A percentile compares a stretch with the other conserved stretches of the same genome.
phyloP scores from a whole-genome alignment of 35 echinoderm and acorn worm species.

The Eucidaris tribuloides region DNA sequence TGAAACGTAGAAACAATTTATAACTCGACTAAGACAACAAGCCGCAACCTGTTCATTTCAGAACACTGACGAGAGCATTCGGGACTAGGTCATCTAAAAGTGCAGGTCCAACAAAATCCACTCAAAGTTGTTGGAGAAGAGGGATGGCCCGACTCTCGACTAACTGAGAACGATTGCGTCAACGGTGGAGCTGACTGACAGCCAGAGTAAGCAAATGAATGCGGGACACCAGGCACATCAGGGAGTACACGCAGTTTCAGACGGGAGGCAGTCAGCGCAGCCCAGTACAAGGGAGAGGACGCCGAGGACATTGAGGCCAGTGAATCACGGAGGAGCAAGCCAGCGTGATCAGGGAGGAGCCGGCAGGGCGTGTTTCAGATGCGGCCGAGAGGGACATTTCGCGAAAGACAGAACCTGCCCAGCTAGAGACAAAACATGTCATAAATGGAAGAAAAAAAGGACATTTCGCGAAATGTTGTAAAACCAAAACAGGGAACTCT shows the following conservation, averaged over 20 bases:
- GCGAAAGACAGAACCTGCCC: slow-evolving; percentile 54
- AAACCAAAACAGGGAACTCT: not conserved
- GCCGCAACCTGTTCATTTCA: slow-evolving; percentile 14
- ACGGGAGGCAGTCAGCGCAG: not conserved
- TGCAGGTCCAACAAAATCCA: slow-evolving; percentile 49
- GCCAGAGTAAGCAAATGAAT: slow-evolving; percentile 38
- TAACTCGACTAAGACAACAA: slow-evolving; percentile 27
- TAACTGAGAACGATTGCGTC: slow-evolving; percentile 29
- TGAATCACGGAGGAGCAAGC: too few species aligned
- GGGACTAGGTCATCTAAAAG: slow-evolving; percentile 54
- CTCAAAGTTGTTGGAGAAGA: slow-evolving; percentile 37
- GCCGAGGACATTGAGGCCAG: too few species aligned
- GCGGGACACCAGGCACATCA: too few species aligned
- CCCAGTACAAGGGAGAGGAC: too few species aligned
- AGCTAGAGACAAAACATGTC: slow-evolving; percentile 42
- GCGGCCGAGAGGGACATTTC: slow-evolving; percentile 57
- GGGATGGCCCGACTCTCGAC: slow-evolving; percentile 39
- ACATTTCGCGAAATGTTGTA: slow-evolving; percentile 61
- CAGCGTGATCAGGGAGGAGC: not conserved
- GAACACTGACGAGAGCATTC: not conserved
- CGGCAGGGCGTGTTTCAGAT: slow-evolving; percentile 23
- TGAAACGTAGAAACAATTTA: slow-evolving; percentile 49
- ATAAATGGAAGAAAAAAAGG: slow-evolving; percentile 33
- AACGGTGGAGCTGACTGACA: slow-evolving; percentile 29
- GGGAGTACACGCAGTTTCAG: too few species aligned